Evolutionary conservation across 2,888 invertebrate species (phyloP), one percentile per base, ranked within the genome.

Genomic region (Xestia c-nigrum): DNA sequence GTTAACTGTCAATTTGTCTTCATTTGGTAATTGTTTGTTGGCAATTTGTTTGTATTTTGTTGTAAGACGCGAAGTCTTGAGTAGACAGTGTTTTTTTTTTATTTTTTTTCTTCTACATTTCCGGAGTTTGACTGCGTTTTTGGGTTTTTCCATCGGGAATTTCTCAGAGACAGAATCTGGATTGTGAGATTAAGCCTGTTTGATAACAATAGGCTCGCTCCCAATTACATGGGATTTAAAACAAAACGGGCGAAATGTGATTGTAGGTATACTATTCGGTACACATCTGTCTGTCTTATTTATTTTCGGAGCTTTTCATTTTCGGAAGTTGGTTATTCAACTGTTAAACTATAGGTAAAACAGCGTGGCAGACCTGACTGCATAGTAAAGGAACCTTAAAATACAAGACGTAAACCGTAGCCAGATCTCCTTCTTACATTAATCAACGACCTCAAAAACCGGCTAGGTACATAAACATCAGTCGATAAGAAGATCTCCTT

Each of bases 1-100:
- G 40, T 66, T 59, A 71, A 47, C 59, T 72, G 74, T 77, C 59
- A 55, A 72, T 70, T 63, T 68, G 6, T 84, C 55, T 63, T 65
- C 31, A 73, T 67, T 72, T 70, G 52, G 19, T 55, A 47, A 73
- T 61, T 72, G n/a, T 55, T 9, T 78, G 14, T 72, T 73, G 9
- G 38, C 1, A 57, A 46, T 14, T 24, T 57, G 31, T 57, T 66
- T 59, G 16, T 19, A 46, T 72, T 55, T 63, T 24, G 50, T 68
- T 61, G 1, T 16, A 50, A 59, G 21, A 61, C 7, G 10, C 3
- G 7, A 63, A 55, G 0, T 43, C 40, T 70, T 63, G 21, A 40
- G 3, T 31, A 14, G 14, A 40, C 3, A 50, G 3, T 31, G 16
- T 1, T 31, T 31, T 57, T 69, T 57, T 10, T 16, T 57, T 69